Evolutionary conservation across 2,888 invertebrate species (phyloP), one percentile per base, ranked within the genome.

Genomic region (Augochlorella aurata): DNA sequence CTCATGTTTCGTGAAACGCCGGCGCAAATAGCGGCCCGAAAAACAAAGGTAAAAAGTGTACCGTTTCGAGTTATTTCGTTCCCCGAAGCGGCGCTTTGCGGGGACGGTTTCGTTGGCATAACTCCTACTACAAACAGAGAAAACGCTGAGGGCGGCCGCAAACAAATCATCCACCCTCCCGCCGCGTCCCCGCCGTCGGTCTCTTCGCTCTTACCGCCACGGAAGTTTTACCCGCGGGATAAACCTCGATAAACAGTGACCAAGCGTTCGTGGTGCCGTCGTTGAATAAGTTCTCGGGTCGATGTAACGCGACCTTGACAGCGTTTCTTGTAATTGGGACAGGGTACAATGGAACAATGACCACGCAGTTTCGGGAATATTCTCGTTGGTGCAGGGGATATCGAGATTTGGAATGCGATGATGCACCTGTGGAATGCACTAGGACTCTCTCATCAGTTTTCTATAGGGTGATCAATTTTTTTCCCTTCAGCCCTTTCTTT

Each of bases 101-200:
- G 72, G 76, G 58, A 74, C 47, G 38, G 14, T 63, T 77, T 70
- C 87, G 86, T 85, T 82, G 88, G 88, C 88, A 89, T 92, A 92
- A 92, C 91, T 90, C 88, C 81, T 88, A 90, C 84, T 90, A 88
- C 91, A 92, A 92, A 92, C 89, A 91, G 73, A 80, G 86, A 81
- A 88, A 82, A 83, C 84, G 74, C 81, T 79, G 83, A 87, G 88
- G 88, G 87, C 88, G 89, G 88, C 82, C 85, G 90, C 90, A 91
- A 91, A 91, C 89, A 90, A 90, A 89, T 86, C 85, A 74, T 70
- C 58, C 52, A 9, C 8, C 67, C 71, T 54, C 14, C 65, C 61
- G 63, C 14, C 79, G 38, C 29, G 45, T 44, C 21, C 49, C 24
- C 49, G 49, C 50, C 24, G 44, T 18, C 61, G 8, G 16, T 24